phyloP scores from a whole-genome alignment of 2,113 vertebrate genomes.

The Aviceda subcristata region DNA sequence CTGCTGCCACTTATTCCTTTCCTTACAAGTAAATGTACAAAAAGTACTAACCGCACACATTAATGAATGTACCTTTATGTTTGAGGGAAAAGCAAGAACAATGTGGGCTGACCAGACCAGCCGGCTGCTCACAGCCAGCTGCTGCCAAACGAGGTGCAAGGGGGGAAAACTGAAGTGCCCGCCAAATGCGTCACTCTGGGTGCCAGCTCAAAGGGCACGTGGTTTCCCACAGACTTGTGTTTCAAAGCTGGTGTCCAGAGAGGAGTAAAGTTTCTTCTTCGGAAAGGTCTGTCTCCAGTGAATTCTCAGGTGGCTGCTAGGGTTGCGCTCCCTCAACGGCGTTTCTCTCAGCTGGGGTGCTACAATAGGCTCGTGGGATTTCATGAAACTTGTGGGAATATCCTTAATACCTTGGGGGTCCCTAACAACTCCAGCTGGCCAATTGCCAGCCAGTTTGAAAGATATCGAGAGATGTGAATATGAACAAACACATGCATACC shows the following conservation, averaged over 20 bases:
- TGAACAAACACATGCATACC: not conserved
- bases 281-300: not conserved
- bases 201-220: slow-evolving; percentile 9
- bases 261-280: slow-evolving; percentile 33
- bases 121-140: not conserved
- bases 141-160: slow-evolving; percentile 15
- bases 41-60: not conserved
- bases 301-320: slow-evolving; percentile 10
- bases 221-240: slow-evolving; percentile 52
- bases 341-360: not conserved
- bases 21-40: not conserved
- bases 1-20: not conserved
- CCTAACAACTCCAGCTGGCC: not conserved
- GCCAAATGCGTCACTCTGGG: slow-evolving; percentile 34
- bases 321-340: not conserved
- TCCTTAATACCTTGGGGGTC: not conserved
- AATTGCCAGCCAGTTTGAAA: not conserved
- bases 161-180: not conserved
- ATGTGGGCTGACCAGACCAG: not conserved
- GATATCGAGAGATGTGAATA: not conserved
- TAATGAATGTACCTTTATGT: not conserved
- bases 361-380: not conserved
- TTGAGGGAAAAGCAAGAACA: not conserved
- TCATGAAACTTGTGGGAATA: not conserved
- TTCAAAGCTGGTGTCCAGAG: slow-evolving; percentile 8